phyloP scores from a whole-genome alignment of 1,140 invertebrate species.

The Anthonomus grandis region DNA sequence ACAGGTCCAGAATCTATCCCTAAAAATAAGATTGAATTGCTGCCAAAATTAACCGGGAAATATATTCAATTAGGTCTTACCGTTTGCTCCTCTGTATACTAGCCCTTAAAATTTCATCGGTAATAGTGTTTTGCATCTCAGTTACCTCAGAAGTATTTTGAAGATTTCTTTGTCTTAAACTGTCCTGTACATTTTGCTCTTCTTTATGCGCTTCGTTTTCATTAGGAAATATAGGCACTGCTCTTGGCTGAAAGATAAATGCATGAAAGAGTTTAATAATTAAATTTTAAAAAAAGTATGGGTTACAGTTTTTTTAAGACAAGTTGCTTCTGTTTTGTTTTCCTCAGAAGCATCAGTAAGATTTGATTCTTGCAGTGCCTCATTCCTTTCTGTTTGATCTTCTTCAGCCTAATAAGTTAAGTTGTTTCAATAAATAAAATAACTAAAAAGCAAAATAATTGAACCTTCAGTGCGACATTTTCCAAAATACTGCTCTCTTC shows the following conservation, averaged over 20 bases:
- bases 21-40: slow-evolving; percentile 31
- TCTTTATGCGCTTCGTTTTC: not conserved
- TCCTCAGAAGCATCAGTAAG: not conserved
- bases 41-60: not conserved
- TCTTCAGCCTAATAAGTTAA: slow-evolving; percentile 17
- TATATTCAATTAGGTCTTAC: slow-evolving; percentile 23
- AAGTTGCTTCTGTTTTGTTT: too few relatives aligned
- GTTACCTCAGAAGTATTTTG: not conserved
- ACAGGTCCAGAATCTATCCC: slow-evolving; percentile 43
- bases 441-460: slow-evolving; percentile 2
- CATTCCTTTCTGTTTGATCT: slow-evolving; percentile 16
- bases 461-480: slow-evolving; percentile 45
- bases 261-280: not conserved
- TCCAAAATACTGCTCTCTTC: slow-evolving; percentile 49
- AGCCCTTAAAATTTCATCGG: slow-evolving; percentile 13
- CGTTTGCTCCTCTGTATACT: slow-evolving; percentile 20
- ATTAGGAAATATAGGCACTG: not conserved
- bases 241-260: not conserved
- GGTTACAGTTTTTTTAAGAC: too few relatives aligned
- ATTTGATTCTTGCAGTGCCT: not conserved
- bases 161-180: slow-evolving; percentile 9
- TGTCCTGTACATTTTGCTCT: not conserved
- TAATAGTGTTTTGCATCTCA: slow-evolving; percentile 7
- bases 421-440: not conserved
- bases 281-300: too few relatives aligned